Conservation (phyloP, 1,140 invertebrate species). For the Antheraea mylitta region DNA sequence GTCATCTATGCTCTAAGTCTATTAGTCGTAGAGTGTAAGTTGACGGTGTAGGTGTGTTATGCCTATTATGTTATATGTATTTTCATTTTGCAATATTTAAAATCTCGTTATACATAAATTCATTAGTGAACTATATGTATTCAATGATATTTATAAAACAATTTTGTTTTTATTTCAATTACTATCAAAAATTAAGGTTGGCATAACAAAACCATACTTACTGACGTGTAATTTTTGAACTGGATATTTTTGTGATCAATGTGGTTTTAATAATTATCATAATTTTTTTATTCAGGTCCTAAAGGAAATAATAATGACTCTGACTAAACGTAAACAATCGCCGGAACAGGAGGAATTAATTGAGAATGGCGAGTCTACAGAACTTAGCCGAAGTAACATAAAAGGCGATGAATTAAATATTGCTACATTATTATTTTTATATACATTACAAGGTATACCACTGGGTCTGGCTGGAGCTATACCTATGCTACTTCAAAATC, state of each 20-base stretch:
- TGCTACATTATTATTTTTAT: slow-evolving; percentile 92
- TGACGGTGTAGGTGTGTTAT: too few relatives aligned
- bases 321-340: slow-evolving; percentile 63
- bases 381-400: slow-evolving; percentile 77
- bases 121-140: neutral
- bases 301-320: slow-evolving; percentile 50
- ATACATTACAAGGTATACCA: slow-evolving; percentile 97
- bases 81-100: neutral
- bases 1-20: too few relatives aligned
- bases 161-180: neutral
- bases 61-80: too few relatives aligned
- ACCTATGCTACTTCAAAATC: slow-evolving; percentile 96
- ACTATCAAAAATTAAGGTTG: slow-evolving; percentile 46
- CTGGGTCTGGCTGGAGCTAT: slow-evolving; percentile 95
- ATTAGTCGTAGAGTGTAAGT: too few relatives aligned
- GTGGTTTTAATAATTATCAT: slow-evolving; percentile 7
- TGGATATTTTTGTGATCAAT: slow-evolving; percentile 27
- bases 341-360: slow-evolving; percentile 61
- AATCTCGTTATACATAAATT: neutral
- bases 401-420: slow-evolving; percentile 89
- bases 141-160: neutral
- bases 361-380: slow-evolving; percentile 59
- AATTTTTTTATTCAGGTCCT: slow-evolving; percentile 45
- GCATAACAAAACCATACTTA: slow-evolving; percentile 14
- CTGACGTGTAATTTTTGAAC: slow-evolving; percentile 46